Conservation (phyloP, 2,888 invertebrate genomes). For the Syrphus vitripennis region DNA sequence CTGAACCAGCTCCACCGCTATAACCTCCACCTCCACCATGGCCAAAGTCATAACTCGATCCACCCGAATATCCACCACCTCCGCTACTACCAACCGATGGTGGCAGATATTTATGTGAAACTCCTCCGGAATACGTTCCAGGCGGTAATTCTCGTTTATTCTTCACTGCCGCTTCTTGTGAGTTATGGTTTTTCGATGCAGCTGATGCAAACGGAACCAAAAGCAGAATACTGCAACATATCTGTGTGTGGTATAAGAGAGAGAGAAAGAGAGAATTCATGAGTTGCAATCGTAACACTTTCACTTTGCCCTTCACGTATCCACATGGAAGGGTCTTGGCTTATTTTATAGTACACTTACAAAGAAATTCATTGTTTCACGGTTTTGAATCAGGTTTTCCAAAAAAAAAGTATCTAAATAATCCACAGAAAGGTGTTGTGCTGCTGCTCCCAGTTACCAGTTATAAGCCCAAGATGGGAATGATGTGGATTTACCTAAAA, state of each 20-base stretch:
- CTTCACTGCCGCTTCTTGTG: conserved; percentile 56
- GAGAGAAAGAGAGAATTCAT: conserved; percentile 36
- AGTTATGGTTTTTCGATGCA: conserved; percentile 32
- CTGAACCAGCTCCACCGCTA: conserved; percentile 42
- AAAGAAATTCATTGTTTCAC: conserved; percentile 70
- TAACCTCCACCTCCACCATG: conserved; percentile 49
- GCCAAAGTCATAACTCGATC: conserved; percentile 29
- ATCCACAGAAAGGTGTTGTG: conserved; percentile 58
- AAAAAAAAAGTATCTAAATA: conserved; percentile 20
- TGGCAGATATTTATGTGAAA: conserved; percentile 61
- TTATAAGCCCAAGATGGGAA: conserved; percentile 66
- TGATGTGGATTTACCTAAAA: conserved; percentile 72
- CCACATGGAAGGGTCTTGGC: conserved; percentile 42
- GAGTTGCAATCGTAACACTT: conserved; percentile 38
- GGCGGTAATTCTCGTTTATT: conserved; percentile 67
- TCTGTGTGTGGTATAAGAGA: conserved; percentile 16
- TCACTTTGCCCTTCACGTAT: conserved; percentile 62
- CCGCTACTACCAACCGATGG: conserved; percentile 55
- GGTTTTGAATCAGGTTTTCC: conserved; percentile 19
- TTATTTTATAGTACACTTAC: conserved; percentile 68
- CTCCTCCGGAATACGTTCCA: conserved; percentile 48
- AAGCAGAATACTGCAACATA: conserved; percentile 63
- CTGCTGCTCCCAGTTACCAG: conserved; percentile 44
- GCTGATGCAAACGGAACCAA: conserved; percentile 44
- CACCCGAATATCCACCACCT: conserved; percentile 44